Evolutionary conservation across 2,113 vertebrate genomes (phyloP), one percentile per base, ranked within the genome.

Genomic region (Taurulus bubalis): DNA sequence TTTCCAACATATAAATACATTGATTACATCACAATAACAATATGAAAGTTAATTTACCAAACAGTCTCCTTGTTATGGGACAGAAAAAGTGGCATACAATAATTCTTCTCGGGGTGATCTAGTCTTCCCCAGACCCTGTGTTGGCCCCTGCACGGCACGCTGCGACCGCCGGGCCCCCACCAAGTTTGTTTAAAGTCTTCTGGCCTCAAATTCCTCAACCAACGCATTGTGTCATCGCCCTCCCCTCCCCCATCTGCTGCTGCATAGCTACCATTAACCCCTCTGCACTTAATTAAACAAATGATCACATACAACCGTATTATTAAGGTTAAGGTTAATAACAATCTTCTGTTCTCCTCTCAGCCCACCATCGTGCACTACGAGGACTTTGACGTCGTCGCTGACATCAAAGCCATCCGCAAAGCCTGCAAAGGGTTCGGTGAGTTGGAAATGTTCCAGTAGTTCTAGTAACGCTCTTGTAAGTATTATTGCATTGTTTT

Each of bases 361-460:
- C 64, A 96, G 95, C 94, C 95, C n/a, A 96, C 95, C 0, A 62
- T 96, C 59, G 60, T 94, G 34, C 94, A 91, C 67, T 95, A 90
- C 24, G 92, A 94, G 10, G 95, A 93, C 2, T 96, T 96, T 47
- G 94, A 96, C 53, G 95, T 94, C 1, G 16, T 94, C 0, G 94
- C 93, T 4, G 95, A 96, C 87, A 94, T 96, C 68, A 96, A 96
- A 90, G 95, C 88, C 40, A 96, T 96, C 71, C 94, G 94, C 22
- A 96, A 96, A 89, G 95, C 95, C 82, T 96, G 95, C 90, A 96
- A 96, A 92, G 95, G 95, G 0, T 63, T 96, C 1, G 95, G 95
- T 96, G 64, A 91, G 94, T 69, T 60, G 0, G 28, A 51, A 40
- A n/a, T 10, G 22, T 22, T 1, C 28, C 34, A 34, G 7, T 24